phyloP scores from a whole-genome alignment of 1,140 invertebrate species.

The Aricia agestis region DNA sequence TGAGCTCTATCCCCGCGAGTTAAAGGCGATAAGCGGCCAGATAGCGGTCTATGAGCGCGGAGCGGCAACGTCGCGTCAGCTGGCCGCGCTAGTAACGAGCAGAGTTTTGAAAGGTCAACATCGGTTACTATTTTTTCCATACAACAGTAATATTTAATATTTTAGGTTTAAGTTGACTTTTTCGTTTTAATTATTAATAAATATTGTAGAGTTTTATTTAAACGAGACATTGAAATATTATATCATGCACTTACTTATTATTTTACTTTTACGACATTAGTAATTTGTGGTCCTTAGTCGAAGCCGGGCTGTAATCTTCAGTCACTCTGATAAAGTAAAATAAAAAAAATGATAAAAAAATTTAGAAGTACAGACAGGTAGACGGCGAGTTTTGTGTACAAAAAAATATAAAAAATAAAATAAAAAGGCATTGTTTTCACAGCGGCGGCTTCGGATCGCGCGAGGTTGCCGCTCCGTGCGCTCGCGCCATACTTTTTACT shows the following conservation, averaged over 20 bases:
- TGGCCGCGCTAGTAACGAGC: constrained; percentile 64
- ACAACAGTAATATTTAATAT: constrained; percentile 40
- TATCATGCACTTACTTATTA: no score
- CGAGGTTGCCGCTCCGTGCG: constrained; percentile 64
- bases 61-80: constrained; percentile 70
- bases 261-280: no score
- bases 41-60: constrained; percentile 34
- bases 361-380: not conserved
- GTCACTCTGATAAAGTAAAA: not conserved
- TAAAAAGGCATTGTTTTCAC: constrained; percentile 70
- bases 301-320: not conserved
- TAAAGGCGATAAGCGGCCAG: constrained; percentile 65
- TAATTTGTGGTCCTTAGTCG: constrained; percentile 15
- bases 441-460: constrained; percentile 53
- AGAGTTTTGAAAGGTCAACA: constrained; percentile 68
- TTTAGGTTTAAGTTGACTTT: constrained; percentile 56
- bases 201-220: no score
- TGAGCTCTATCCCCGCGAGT: constrained; percentile 28
- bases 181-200: constrained; percentile 6
- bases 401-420: constrained; percentile 16
- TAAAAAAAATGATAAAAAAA: not conserved
- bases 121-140: constrained; percentile 58
- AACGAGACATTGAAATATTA: no score
- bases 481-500: constrained; percentile 75
- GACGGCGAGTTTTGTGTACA: not conserved